phyloP scores from a whole-genome alignment of 2,888 invertebrate species.

The Dasypogon diadema region DNA sequence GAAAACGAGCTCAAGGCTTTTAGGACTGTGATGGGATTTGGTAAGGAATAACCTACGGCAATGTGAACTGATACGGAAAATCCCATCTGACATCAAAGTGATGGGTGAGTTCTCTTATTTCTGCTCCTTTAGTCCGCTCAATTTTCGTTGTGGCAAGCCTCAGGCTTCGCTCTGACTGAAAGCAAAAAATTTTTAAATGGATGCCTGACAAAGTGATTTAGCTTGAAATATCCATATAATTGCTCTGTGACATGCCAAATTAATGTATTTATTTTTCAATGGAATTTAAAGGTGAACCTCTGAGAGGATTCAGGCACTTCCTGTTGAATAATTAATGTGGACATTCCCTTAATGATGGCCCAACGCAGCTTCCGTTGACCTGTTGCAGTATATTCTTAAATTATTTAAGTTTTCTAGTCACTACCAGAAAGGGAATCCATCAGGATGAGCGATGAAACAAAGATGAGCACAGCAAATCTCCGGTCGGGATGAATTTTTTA shows the following conservation, averaged over 20 bases:
- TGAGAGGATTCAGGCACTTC: background rate
- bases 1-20: conserved; percentile 14
- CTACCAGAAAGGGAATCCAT: background rate
- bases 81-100: conserved; percentile 52
- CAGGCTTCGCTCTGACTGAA: background rate
- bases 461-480: background rate
- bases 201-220: conserved; percentile 36
- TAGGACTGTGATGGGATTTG: conserved; percentile 10
- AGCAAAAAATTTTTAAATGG: conserved; percentile 25
- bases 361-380: background rate
- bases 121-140: background rate
- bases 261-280: background rate
- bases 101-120: conserved; percentile 9
- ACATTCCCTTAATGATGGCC: background rate
- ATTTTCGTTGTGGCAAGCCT: conserved; percentile 16
- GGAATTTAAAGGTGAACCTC: background rate
- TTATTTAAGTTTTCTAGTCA: background rate
- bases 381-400: conserved; percentile 2
- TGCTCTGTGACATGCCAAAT: conserved; percentile 22
- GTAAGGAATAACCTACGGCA: conserved; percentile 38
- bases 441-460: background rate
- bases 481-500: conserved; percentile 27
- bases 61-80: conserved; percentile 49
- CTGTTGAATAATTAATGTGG: background rate
- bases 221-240: conserved; percentile 16